These are phyloP conservation scores for Euwallacea fornicatus DNA, from an alignment of 1,140 invertebrate genomes.

Conservation along the genomic window DNA sequence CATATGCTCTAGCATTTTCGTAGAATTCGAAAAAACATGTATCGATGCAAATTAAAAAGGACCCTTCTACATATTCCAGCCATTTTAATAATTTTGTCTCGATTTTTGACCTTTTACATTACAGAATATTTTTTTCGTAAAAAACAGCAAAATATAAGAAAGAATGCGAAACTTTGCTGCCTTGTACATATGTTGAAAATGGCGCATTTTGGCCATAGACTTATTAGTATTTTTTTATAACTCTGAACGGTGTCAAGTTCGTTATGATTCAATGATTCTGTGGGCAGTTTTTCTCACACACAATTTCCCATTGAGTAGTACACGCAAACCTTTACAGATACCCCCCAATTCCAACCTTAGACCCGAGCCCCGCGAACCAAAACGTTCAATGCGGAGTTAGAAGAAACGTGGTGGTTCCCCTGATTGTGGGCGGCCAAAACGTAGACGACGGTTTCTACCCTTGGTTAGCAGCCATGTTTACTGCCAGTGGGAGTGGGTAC, in stretches of 20 bases:
- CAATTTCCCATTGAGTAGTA: background rate
- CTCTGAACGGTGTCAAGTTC: background rate
- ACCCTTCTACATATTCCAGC: no score
- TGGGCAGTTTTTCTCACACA: background rate
- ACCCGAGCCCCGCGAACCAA: conserved; percentile 1
- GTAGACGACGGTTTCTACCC: conserved; percentile 41
- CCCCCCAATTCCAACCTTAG: no score
- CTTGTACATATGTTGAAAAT: background rate
- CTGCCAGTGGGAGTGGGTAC: conserved; percentile 31
- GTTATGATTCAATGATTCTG: background rate
- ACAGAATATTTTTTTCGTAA: no score
- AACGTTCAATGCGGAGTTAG: conserved; percentile 39
- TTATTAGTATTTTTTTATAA: background rate
- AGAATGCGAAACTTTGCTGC: background rate
- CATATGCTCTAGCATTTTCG: no score
- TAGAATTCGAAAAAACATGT: no score
- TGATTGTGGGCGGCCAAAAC: conserved; percentile 41
- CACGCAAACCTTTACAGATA: no score
- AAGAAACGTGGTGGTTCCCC: conserved; percentile 26
- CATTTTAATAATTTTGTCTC: no score
- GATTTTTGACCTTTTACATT: no score
- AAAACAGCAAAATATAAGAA: conserved; percentile 14
- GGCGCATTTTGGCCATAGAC: background rate
- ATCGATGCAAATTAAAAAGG: no score
- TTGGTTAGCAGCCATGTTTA: conserved; percentile 46